These are phyloP conservation scores for Danaus plexippus DNA, from an alignment of 1,140 invertebrate genomes.

Conservation along the genomic window DNA sequence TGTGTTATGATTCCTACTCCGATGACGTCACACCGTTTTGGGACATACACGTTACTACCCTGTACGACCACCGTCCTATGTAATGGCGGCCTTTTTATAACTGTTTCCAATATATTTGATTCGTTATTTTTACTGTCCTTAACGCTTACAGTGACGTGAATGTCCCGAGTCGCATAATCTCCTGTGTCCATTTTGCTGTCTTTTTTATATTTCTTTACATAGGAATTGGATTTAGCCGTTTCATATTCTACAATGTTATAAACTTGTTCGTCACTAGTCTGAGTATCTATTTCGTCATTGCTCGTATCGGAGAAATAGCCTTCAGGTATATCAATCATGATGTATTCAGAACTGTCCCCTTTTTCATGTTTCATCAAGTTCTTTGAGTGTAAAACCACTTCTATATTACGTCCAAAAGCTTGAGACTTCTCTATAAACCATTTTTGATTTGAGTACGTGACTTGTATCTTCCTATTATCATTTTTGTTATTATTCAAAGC, in stretches of 20 bases:
- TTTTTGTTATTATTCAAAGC: constrained; percentile 12
- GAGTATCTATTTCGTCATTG: constrained; percentile 23
- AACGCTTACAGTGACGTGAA: constrained; percentile 24
- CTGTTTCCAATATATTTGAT: constrained; percentile 24
- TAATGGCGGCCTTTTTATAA: constrained; percentile 20
- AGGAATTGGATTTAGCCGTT: constrained; percentile 21
- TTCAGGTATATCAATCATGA: constrained; percentile 48
- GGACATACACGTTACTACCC: constrained; percentile 33
- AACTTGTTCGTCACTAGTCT: constrained; percentile 50
- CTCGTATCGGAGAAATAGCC: constrained; percentile 42
- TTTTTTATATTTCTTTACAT: constrained; percentile 23
- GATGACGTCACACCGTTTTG: constrained; percentile 40
- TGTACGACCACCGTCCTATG: constrained; percentile 37
- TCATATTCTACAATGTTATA: constrained; percentile 58
- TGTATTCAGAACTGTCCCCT: constrained; percentile 36
- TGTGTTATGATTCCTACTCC: constrained; percentile 50
- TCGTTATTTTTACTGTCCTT: constrained; percentile 22
- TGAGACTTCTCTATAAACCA: constrained; percentile 42
- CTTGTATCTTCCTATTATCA: constrained; percentile 25
- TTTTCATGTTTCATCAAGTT: constrained; percentile 21
- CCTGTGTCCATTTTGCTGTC: constrained; percentile 21
- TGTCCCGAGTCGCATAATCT: constrained; percentile 23
- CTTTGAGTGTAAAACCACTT: constrained; percentile 40
- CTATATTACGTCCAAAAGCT: constrained; percentile 37
- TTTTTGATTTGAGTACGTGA: constrained; percentile 30